Evolutionary conservation across 2,888 invertebrate genomes (phyloP), one percentile per base, ranked within the genome.

Genomic region (Anodontia alba): DNA sequence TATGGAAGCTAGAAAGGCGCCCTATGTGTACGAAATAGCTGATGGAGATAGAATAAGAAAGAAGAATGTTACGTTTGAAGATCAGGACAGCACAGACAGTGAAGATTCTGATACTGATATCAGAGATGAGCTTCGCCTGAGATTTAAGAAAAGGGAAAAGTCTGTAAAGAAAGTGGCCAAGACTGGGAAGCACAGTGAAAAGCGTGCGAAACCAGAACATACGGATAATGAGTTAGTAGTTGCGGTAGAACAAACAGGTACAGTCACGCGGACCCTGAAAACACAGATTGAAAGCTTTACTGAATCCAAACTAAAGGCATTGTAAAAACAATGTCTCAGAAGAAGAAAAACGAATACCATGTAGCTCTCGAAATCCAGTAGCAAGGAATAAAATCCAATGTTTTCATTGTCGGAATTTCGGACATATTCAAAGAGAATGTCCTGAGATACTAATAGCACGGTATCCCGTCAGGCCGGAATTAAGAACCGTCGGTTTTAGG

Each of bases 351-450:
- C n/a, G n/a, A n/a, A n/a, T n/a, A n/a, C n/a, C n/a, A n/a, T n/a
- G n/a, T n/a, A n/a, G n/a, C n/a, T n/a, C n/a, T n/a, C n/a, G n/a
- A n/a, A n/a, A n/a, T n/a, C n/a, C n/a, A n/a, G n/a, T n/a, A n/a
- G n/a, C n/a, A n/a, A n/a, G n/a, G n/a, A n/a, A n/a, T n/a, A n/a
- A n/a, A n/a, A n/a, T n/a, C n/a, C n/a, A n/a, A n/a, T n/a, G n/a
- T n/a, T n/a, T n/a, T n/a, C n/a, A n/a, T n/a, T n/a, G n/a, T n/a
- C 51, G 51, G 7, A 51, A 51, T 51, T 51, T 15, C 23, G 51
- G 51, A 8, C 51, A 51, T n/a, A n/a, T n/a, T 51, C 51, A 51
- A n/a, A 51, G 51, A 51, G 51, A 51, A n/a, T 51, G 51, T 51
- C 51, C 51, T n/a, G 23, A 51, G n/a, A 51, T 51, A 51, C 15